A percentile compares a stretch with the other conserved stretches of the same genome.
phyloP scores from a whole-genome alignment of 2,888 invertebrate genomes.

The Tinea pellionella region DNA sequence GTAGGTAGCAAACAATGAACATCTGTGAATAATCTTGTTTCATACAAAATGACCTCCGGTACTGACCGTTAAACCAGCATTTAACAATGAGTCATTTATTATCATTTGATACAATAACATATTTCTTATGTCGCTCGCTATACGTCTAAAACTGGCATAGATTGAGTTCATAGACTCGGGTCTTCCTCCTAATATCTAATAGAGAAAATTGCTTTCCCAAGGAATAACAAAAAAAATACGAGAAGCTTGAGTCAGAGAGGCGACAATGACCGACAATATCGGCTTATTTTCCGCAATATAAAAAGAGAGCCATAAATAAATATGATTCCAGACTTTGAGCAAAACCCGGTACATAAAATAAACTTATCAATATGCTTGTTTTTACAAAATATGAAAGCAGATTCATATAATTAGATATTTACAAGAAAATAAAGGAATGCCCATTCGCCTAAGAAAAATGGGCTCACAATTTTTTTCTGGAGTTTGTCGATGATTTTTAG shows the following conservation, averaged over 20 bases:
- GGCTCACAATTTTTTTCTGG: no score
- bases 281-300: conserved; percentile 4
- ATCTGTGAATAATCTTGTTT: background rate
- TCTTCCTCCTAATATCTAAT: background rate
- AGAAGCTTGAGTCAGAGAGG: background rate
- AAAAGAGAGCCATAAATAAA: background rate
- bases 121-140: background rate
- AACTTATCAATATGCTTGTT: background rate
- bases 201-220: conserved; percentile 2
- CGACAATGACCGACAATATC: conserved; percentile 7
- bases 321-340: background rate
- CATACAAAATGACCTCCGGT: background rate
- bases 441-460: no score
- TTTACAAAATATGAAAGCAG: no score
- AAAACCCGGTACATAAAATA: background rate
- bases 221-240: background rate
- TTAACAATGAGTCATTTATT: conserved; percentile 6
- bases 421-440: no score
- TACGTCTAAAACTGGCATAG: background rate
- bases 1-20: background rate
- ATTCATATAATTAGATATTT: no score
- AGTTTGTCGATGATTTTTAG: no score
- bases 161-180: background rate
- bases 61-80: background rate
- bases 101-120: background rate